Evolutionary conservation across 2,113 vertebrate species (phyloP).

Genomic region (Dolichallabes microphthalmus): DNA sequence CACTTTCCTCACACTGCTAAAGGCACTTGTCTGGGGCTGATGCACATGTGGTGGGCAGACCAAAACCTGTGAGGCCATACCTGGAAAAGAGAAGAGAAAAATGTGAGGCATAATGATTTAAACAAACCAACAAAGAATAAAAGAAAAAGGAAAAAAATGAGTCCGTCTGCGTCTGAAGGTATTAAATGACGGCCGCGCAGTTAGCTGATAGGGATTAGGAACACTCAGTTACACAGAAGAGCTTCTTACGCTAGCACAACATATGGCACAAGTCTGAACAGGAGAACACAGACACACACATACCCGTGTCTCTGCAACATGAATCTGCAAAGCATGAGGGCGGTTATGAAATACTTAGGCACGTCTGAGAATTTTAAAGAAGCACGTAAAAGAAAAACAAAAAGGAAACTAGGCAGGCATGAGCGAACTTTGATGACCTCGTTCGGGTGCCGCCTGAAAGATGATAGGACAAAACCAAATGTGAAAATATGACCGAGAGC

Average conservation of each 20-base stretch:
- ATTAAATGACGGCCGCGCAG: conserved; percentile 9
- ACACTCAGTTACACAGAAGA: conserved; percentile 34
- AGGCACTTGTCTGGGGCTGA: conserved; percentile 99
- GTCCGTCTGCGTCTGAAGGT: neutral
- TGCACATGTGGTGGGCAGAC: conserved; percentile 94
- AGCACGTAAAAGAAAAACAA: neutral
- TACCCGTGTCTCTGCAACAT: conserved; percentile 6
- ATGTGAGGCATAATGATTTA: neutral
- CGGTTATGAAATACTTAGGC: conserved; percentile 24
- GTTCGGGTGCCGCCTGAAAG: neutral
- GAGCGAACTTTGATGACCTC: neutral
- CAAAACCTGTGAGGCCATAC: conserved; percentile 99
- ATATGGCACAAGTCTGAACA: conserved; percentile 67
- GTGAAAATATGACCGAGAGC: neutral
- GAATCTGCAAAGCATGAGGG: neutral
- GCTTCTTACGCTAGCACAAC: conserved; percentile 44
- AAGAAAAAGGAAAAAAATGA: neutral
- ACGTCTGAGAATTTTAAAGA: conserved; percentile 14
- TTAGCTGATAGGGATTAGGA: conserved; percentile 35
- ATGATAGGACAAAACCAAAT: neutral
- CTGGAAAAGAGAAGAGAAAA: conserved; percentile 61
- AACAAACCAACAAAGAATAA: neutral
- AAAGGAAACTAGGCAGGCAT: neutral
- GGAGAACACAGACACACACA: conserved; percentile 52
- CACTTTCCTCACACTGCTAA: conserved; percentile 92